Base-by-base conservation (phyloP, 2,888 invertebrate genomes). In the Hypolimnas misippus region DNA sequence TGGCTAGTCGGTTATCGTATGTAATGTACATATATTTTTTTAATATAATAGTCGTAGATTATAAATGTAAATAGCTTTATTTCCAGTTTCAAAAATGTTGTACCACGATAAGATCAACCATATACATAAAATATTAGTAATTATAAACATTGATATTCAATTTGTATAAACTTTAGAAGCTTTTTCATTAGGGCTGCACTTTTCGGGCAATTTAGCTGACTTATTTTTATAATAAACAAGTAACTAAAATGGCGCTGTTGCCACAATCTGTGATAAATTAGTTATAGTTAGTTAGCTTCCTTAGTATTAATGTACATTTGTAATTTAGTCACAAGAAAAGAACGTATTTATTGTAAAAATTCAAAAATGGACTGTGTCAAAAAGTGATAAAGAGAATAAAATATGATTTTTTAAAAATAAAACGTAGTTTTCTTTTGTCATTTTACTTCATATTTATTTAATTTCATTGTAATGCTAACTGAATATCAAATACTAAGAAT, bases 231-330 rank as follows among this genome's bases (percentile, higher is more conserved):
- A 44, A 44, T 25, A 49, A 49, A 49, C 49, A 49, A 49, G 21
- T 49, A 49, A 49, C 49, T 49, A 81, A 60, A 79, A 79, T 76
- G 90, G 90, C 89, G 81, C 70, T 72, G 76, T 67, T 83, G 91
- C 90, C 89, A 74, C 78, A 77, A 90, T 88, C 91, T 92, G 91
- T 92, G 91, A 92, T 92, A 91, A 87, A 79, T 79, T 90, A 90
- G 87, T 69, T 80, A 62, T 83, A 87, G 78, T 78, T 73, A 73
- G 69, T 67, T 78, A 78, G 74, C 74, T 78, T 81, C 71, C 75
- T 79, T 79, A 86, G 81, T 77, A 78, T 80, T 79, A 77, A 76
- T 87, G 86, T 86, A 87, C 81, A 87, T 86, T 82, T 87, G 83
- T 87, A 87, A 81, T 75, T 77, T 84, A 87, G 83, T 81, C 81